These are phyloP conservation scores for Ceratitis capitata DNA, from an alignment of 1,140 invertebrate species.

Conservation along the genomic window DNA sequence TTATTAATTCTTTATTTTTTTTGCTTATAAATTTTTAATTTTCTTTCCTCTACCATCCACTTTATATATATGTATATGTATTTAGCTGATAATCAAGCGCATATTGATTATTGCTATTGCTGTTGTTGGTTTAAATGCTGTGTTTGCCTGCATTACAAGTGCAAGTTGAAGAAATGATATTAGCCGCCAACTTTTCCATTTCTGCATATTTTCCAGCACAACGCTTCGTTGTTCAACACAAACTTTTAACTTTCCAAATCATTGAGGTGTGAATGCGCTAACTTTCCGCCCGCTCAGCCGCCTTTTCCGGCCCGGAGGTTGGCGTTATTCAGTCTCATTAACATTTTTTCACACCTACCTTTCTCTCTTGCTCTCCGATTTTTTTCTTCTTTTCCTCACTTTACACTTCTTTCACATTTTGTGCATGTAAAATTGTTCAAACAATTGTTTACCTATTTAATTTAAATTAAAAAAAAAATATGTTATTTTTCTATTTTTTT, in stretches of 20 bases:
- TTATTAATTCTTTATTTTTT: too few relatives aligned
- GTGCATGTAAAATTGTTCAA: not conserved
- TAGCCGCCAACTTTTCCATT: not conserved
- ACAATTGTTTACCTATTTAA: constrained; percentile 1
- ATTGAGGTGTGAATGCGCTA: constrained; percentile 34
- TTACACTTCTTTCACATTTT: not conserved
- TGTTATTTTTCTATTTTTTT: not conserved
- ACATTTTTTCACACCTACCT: not conserved
- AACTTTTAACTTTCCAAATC: constrained; percentile 23
- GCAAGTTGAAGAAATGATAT: not conserved
- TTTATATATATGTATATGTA: too few relatives aligned
- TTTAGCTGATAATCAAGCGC: too few relatives aligned
- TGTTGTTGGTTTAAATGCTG: not conserved
- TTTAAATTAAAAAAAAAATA: not conserved
- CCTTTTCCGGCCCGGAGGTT: not conserved
- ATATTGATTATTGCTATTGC: not conserved
- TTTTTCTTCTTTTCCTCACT: not conserved
- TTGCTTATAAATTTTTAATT: not conserved
- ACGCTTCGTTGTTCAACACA: not conserved
- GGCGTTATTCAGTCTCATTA: not conserved
- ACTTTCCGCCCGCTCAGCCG: not conserved
- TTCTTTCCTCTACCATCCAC: not conserved
- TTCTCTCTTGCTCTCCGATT: not conserved
- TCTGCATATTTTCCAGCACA: not conserved
- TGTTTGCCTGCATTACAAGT: not conserved